phyloP scores from a whole-genome alignment of 2,888 invertebrate genomes.

The Tryphoninae sp. region DNA sequence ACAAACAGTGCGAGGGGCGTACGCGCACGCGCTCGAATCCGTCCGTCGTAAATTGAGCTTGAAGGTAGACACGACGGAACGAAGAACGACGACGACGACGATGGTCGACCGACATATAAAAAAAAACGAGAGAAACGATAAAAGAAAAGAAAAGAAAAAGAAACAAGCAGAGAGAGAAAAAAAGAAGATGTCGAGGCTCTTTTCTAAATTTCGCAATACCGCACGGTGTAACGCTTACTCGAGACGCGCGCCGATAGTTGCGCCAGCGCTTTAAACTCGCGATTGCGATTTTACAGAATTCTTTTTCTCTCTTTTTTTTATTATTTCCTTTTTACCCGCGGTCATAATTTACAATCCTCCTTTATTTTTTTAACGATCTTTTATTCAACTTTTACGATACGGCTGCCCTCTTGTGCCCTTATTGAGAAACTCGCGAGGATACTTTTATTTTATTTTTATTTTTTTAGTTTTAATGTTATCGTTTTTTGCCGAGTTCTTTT shows the following conservation, averaged over 20 bases:
- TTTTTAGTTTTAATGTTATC: too few species aligned
- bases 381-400: conserved; percentile 53
- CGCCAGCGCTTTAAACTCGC: neutral
- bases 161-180: conserved; percentile 8
- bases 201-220: conserved; percentile 59
- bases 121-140: neutral
- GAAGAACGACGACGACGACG: neutral
- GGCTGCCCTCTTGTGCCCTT: conserved; percentile 6
- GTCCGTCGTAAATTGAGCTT: conserved; percentile 64
- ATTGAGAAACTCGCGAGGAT: conserved; percentile 12
- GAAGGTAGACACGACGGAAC: conserved; percentile 22
- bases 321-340: neutral
- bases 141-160: conserved; percentile 5
- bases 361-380: conserved; percentile 25
- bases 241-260: neutral
- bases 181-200: conserved; percentile 37
- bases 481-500: neutral
- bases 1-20: conserved; percentile 29
- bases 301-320: neutral
- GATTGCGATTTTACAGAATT: conserved; percentile 32
- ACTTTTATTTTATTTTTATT: neutral
- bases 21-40: conserved; percentile 50
- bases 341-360: conserved; percentile 32
- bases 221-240: neutral
- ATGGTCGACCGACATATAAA: neutral